Base-by-base conservation (phyloP, 2,888 invertebrate genomes). In the Carcina quercana region DNA sequence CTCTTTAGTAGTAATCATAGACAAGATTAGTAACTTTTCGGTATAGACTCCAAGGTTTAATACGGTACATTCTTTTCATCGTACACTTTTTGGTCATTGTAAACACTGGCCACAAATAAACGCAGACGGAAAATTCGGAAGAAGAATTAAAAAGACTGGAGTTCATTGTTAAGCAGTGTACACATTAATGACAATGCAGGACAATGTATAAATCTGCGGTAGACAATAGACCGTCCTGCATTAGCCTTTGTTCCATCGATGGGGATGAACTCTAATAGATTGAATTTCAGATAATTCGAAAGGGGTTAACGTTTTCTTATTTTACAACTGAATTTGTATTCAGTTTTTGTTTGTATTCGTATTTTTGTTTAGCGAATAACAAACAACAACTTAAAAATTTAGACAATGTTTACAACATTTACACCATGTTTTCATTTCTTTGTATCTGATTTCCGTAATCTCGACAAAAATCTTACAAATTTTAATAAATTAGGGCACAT, bases 231-330 rank as follows among this genome's bases (percentile, higher is more conserved):
- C 61, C 54, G 50, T 46, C 59, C 54, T 54, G 65, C 65, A 71
- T 71, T 72, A 71, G 69, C 74, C 72, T 71, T 74, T 75, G 78
- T 72, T 59, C 59, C 66, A 64, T 70, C 71, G 75, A 75, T 72
- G 67, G 71, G 70, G 70, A 70, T 64, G 67, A 62, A 64, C 71
- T 70, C 69, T 71, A 75, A 75, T 73, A 79, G 75, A 76, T 79
- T 74, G 76, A 73, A 76, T 74, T 70, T 67, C 65, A 71, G 78
- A 79, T 80, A 79, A 76, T 74, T 66, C 69, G 59, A 59, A 62
- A 64, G 62, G 63, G 7, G 68, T 60, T 60, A 50, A 46, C 47
- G 54, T 67, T 64, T 73, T 76, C 73, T 72, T 74, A 68, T 74
- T 75, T 46, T 42, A 35, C 33, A 32, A 25, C 38, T 37, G 42